Conservation (phyloP, 2,113 vertebrate species). For the Trichechus manatus region DNA sequence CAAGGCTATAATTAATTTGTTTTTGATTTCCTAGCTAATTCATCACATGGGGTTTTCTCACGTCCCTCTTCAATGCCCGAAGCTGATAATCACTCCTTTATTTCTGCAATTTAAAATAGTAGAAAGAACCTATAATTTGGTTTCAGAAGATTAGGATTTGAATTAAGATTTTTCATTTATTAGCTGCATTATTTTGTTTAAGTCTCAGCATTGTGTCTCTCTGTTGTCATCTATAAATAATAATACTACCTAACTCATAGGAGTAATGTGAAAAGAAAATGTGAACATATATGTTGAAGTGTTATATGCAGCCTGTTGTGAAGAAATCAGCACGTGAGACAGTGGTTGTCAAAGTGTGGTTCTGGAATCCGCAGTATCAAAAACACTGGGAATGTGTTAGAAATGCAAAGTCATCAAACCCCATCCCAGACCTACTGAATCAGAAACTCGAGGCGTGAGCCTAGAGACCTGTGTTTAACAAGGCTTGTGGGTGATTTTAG, state of each 20-base stretch:
- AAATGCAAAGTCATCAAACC: neutral
- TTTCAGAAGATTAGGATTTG: neutral
- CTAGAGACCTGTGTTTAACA: neutral
- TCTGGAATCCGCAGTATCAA: neutral
- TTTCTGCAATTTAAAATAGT: neutral
- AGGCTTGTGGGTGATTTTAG: neutral
- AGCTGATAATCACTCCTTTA: neutral
- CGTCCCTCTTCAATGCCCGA: neutral
- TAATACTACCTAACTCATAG: neutral
- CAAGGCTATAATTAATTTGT: constrained; percentile 34
- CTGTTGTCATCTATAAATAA: neutral
- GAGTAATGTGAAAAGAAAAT: neutral
- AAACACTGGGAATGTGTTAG: neutral
- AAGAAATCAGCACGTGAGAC: neutral
- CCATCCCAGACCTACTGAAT: neutral
- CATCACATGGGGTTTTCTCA: neutral
- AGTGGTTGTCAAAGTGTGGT: neutral
- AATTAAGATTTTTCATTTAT: neutral
- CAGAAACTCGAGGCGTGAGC: accelerated
- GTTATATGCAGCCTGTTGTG: neutral
- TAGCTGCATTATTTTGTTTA: neutral
- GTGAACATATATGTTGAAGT: neutral
- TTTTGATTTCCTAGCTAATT: constrained; percentile 49
- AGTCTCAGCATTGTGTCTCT: neutral
- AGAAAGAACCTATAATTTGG: neutral